Evolutionary conservation across 1,140 invertebrate genomes (phyloP).

Genomic region (Drosophila erecta): DNA sequence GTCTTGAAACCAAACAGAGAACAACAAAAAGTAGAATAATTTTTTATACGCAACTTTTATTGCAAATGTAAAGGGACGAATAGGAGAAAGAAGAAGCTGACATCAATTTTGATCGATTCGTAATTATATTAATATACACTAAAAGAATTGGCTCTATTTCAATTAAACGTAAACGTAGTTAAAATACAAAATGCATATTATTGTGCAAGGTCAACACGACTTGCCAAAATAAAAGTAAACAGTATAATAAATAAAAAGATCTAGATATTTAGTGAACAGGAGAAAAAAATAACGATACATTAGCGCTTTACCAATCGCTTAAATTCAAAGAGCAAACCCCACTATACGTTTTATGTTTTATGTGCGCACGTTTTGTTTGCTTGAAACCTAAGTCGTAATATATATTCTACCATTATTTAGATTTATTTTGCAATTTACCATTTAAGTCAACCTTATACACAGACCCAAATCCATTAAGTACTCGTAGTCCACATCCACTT

Average conservation of each 20-base stretch:
- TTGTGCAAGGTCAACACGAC: conserved; percentile 48
- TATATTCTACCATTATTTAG: conserved; percentile 51
- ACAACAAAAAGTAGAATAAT: conserved; percentile 71
- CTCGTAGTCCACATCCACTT: conserved; percentile 35
- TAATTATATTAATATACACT: conserved; percentile 48
- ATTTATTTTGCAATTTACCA: conserved; percentile 62
- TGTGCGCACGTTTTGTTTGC: conserved; percentile 38
- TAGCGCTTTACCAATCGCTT: conserved; percentile 22
- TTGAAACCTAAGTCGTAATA: conserved; percentile 66
- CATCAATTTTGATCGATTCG: conserved; percentile 59
- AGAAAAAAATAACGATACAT: conserved; percentile 10
- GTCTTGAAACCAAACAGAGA: conserved; percentile 49
- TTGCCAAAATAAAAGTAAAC: conserved; percentile 52
- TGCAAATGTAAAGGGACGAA: conserved; percentile 68
- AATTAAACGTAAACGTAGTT: conserved; percentile 71
- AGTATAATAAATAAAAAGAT: conserved; percentile 44
- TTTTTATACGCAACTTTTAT: conserved; percentile 82
- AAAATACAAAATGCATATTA: conserved; percentile 65
- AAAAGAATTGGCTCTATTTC: conserved; percentile 77
- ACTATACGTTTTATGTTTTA: conserved; percentile 44
- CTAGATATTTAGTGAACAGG: conserved; percentile 13
- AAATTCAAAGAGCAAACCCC: conserved; percentile 43
- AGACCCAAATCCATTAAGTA: conserved; percentile 44
- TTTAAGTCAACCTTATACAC: conserved; percentile 32
- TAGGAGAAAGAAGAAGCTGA: conserved; percentile 30